Percentiles rank a stretch among this genome's conserved stretches.
Evolutionary conservation across 2,113 vertebrate genomes (phyloP).

Genomic region (Sturnus vulgaris): DNA sequence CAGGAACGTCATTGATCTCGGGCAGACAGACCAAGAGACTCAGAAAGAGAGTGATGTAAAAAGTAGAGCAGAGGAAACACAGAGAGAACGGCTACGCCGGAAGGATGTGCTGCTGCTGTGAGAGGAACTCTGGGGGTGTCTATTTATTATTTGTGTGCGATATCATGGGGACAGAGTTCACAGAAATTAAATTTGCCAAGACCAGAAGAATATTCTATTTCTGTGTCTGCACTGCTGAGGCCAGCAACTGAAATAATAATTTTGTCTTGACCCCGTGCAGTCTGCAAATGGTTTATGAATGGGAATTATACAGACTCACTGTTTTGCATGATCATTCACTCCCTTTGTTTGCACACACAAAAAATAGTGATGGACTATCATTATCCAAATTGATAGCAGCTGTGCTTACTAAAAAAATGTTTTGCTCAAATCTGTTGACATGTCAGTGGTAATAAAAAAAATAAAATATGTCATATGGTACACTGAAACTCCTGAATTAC

Average conservation of each 20-base stretch:
- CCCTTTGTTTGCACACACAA: slow-evolving; percentile 48
- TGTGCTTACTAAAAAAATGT: slow-evolving; percentile 72
- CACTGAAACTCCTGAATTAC: slow-evolving; percentile 39
- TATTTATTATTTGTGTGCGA: slow-evolving; percentile 6
- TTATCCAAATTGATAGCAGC: slow-evolving; percentile 78
- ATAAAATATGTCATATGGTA: slow-evolving; percentile 38
- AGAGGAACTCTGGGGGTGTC: background rate
- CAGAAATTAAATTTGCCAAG: slow-evolving; percentile 53
- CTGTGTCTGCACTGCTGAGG: slow-evolving; percentile 13
- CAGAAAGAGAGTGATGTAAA: background rate
- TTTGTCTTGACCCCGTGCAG: slow-evolving; percentile 43
- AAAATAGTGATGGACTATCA: slow-evolving; percentile 72
- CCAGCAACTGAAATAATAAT: slow-evolving; percentile 49
- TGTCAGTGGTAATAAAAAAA: slow-evolving; percentile 59
- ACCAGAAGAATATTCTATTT: slow-evolving; percentile 23
- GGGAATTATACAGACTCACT: slow-evolving; percentile 46
- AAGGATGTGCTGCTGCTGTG: background rate
- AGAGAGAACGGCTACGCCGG: background rate
- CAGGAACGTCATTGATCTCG: slow-evolving; percentile 15
- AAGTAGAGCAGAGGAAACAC: background rate
- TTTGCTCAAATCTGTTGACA: slow-evolving; percentile 67
- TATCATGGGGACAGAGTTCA: slow-evolving; percentile 21
- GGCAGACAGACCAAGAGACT: background rate
- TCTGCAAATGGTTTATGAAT: slow-evolving; percentile 53
- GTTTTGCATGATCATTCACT: slow-evolving; percentile 49